phyloP scores from a whole-genome alignment of 2,113 vertebrate genomes.

The Suricata suricatta region DNA sequence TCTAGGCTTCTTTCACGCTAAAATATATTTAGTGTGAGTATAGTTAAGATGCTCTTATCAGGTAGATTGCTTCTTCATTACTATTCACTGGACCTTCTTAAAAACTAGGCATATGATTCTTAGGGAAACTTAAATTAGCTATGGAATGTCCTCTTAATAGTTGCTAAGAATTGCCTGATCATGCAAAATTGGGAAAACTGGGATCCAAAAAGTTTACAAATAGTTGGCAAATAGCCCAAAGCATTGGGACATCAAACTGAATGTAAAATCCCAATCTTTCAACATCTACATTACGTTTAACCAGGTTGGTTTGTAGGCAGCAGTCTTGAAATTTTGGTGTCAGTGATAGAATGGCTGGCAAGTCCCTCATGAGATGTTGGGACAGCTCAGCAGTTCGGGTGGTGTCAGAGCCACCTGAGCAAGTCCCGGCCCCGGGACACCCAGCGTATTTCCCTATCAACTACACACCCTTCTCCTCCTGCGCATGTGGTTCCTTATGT shows the following conservation, averaged over 20 bases:
- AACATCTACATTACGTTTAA: neutral
- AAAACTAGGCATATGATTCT: neutral
- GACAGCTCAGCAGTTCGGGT: neutral
- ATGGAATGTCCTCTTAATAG: neutral
- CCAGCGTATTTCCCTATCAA: neutral
- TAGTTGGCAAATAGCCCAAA: neutral
- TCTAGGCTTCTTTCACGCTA: neutral
- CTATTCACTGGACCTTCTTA: neutral
- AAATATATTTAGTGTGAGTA: neutral
- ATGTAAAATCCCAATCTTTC: neutral
- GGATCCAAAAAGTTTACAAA: neutral
- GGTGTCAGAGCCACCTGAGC: neutral
- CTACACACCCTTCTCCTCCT: neutral
- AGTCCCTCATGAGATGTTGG: neutral
- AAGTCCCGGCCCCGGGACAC: neutral
- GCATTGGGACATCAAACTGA: neutral
- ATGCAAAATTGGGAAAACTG: neutral
- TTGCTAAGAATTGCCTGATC: neutral
- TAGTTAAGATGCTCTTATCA: neutral
- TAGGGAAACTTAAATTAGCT: neutral
- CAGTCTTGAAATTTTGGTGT: neutral
- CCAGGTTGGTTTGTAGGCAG: neutral
- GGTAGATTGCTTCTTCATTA: neutral
- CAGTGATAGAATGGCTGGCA: neutral
- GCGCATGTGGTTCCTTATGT: accelerated